Evolutionary conservation across 2,113 vertebrate genomes (phyloP).

Genomic region (Sapajus apella): DNA sequence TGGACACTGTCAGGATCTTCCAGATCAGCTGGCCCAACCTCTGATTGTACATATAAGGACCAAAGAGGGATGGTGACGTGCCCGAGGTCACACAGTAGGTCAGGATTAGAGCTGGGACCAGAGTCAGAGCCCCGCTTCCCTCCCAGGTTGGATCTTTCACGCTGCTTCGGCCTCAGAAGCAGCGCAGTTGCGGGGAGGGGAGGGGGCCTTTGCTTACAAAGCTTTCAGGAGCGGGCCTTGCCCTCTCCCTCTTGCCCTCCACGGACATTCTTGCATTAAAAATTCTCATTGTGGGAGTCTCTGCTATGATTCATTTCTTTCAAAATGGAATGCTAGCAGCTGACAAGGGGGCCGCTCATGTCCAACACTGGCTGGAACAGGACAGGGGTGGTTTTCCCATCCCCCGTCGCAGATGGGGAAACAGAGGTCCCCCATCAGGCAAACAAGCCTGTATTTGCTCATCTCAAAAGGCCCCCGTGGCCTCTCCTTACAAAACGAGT

Average conservation of each 20-base stretch:
- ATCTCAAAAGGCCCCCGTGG: background rate
- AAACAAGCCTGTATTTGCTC: background rate
- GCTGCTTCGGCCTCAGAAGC: background rate
- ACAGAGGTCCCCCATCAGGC: background rate
- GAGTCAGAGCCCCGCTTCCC: background rate
- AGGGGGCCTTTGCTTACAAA: background rate
- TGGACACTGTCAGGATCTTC: background rate
- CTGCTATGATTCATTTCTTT: background rate
- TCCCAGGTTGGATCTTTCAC: background rate
- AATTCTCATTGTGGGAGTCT: background rate
- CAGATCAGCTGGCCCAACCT: background rate
- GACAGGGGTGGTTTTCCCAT: background rate
- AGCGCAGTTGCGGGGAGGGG: background rate
- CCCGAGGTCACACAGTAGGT: background rate
- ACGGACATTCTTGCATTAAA: background rate
- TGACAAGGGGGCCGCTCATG: background rate
- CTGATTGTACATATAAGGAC: background rate
- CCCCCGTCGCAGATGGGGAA: constrained; percentile 9
- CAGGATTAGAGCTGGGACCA: background rate
- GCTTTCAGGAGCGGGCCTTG: background rate
- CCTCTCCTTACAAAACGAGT: background rate
- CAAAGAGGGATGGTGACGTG: background rate
- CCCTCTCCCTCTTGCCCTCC: background rate
- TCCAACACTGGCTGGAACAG: background rate
- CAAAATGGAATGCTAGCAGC: background rate